phyloP scores from a whole-genome alignment of 2,113 vertebrate species.

The Numenius arquata region DNA sequence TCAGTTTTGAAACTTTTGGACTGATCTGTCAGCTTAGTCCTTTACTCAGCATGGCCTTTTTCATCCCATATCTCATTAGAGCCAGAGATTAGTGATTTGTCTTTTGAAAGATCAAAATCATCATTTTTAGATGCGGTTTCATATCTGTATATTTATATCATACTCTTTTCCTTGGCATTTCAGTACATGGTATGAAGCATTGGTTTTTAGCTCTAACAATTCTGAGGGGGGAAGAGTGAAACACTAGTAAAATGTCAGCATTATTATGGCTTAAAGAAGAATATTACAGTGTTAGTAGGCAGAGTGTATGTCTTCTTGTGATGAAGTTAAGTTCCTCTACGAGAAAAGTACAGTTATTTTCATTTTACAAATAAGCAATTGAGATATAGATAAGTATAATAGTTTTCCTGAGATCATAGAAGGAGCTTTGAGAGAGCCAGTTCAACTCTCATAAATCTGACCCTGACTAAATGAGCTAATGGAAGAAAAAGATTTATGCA shows the following conservation, averaged over 20 bases:
- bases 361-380: constrained; percentile 16
- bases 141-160: constrained; percentile 28
- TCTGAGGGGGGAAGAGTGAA: background rate
- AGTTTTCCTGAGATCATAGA: background rate
- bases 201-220: background rate
- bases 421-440: background rate
- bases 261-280: constrained; percentile 13
- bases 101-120: constrained; percentile 45
- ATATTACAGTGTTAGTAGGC: background rate
- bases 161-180: constrained; percentile 26
- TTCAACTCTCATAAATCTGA: background rate
- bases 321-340: background rate
- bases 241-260: constrained; percentile 11
- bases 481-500: background rate
- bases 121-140: constrained; percentile 26
- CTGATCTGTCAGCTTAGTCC: background rate
- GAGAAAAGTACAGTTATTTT: constrained; percentile 1
- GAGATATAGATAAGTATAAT: background rate
- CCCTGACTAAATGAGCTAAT: background rate
- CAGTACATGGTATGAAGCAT: background rate
- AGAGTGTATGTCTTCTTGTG: background rate
- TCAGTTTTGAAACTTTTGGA: constrained; percentile 10
- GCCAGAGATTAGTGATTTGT: constrained; percentile 36
- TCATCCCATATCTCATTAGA: background rate
- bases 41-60: constrained; percentile 43